These are phyloP conservation scores for Riparia riparia DNA, from an alignment of 2,113 vertebrate genomes.

Conservation along the genomic window DNA sequence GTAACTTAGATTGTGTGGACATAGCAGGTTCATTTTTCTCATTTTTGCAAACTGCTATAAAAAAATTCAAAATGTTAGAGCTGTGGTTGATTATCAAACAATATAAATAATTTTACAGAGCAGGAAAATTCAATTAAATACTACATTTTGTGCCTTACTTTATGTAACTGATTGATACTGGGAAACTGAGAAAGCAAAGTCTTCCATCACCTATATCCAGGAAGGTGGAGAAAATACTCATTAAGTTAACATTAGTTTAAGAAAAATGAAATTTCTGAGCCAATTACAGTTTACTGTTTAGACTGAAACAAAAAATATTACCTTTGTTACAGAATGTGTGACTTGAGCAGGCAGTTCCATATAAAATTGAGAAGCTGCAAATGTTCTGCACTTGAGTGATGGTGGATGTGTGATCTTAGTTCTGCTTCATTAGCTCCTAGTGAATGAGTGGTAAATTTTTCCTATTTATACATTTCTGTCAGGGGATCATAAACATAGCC, in stretches of 20 bases:
- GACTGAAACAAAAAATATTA: slow-evolving; percentile 50
- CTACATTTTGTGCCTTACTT: neutral
- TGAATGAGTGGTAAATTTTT: slow-evolving; percentile 78
- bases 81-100: slow-evolving; percentile 24
- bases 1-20: neutral
- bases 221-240: slow-evolving; percentile 71
- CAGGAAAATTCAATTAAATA: slow-evolving; percentile 57
- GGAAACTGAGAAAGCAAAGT: neutral
- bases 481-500: slow-evolving; percentile 74
- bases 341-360: slow-evolving; percentile 56
- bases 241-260: slow-evolving; percentile 83
- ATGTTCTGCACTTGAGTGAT: slow-evolving; percentile 63
- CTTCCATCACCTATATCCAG: slow-evolving; percentile 65
- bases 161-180: slow-evolving; percentile 70
- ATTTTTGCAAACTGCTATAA: slow-evolving; percentile 38
- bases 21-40: neutral
- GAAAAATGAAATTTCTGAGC: slow-evolving; percentile 76
- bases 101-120: slow-evolving; percentile 37
- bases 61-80: neutral
- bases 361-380: slow-evolving; percentile 70
- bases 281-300: slow-evolving; percentile 77
- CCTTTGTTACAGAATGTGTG: slow-evolving; percentile 58
- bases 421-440: slow-evolving; percentile 77
- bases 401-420: slow-evolving; percentile 68
- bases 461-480: slow-evolving; percentile 75